Conservation (phyloP, 1,140 invertebrate species). For the Drosophila suzukii region DNA sequence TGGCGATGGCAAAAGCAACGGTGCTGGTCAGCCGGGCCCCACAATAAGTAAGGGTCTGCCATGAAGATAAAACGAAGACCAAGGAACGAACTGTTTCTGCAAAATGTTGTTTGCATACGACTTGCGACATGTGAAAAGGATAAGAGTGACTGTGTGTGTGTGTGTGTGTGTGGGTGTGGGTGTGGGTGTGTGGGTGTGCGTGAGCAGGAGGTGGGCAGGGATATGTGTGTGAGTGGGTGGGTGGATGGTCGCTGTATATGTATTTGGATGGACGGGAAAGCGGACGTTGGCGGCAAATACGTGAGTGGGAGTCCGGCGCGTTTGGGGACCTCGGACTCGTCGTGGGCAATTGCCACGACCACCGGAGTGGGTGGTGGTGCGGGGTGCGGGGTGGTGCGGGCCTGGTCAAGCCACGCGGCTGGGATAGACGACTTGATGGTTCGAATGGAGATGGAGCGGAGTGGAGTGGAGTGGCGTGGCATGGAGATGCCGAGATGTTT, state of each 20-base stretch:
- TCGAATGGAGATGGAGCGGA: constrained; percentile 47
- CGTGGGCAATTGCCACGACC: constrained; percentile 77
- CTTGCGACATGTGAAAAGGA: constrained; percentile 84
- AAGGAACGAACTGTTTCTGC: constrained; percentile 84
- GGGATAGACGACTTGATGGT: constrained; percentile 80
- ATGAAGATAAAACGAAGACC: constrained; percentile 84
- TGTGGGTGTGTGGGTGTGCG: constrained; percentile 28
- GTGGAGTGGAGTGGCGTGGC: constrained; percentile 6
- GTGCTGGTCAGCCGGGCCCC: constrained; percentile 69
- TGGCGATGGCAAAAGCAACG: constrained; percentile 43
- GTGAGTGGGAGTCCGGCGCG: constrained; percentile 79
- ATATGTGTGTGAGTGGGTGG: constrained; percentile 10
- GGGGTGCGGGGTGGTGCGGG: constrained; percentile 23
- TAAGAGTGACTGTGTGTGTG: constrained; percentile 66
- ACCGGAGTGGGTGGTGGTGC: constrained; percentile 39
- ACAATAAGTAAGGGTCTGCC: constrained; percentile 83
- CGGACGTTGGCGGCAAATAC: constrained; percentile 77
- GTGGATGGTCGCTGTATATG: constrained; percentile 27
- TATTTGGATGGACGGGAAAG: constrained; percentile 62
- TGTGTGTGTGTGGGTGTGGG: constrained; percentile 24
- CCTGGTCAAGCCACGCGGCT: constrained; percentile 79
- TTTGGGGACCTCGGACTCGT: constrained; percentile 78
- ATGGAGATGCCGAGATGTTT: constrained; percentile 8
- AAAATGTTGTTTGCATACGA: constrained; percentile 84
- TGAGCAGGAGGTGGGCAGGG: constrained; percentile 1